Evolutionary conservation across 2,113 vertebrate species (phyloP).

Genomic region (Sinocyclocheilus maitianheensis): DNA sequence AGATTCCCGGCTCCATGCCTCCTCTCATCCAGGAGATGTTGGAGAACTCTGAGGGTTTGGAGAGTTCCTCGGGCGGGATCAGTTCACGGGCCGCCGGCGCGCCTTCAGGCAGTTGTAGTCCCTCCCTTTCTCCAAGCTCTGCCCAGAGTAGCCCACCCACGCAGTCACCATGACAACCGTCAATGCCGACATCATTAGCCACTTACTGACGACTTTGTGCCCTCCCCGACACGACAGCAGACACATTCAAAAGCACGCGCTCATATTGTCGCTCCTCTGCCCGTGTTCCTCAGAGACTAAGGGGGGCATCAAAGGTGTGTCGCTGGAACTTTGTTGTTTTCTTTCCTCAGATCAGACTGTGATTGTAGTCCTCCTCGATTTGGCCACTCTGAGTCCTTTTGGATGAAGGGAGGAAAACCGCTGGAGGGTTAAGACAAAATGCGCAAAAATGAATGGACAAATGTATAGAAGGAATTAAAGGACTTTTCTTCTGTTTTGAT

Average conservation of each 20-base stretch:
- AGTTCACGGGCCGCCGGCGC: constrained; percentile 65
- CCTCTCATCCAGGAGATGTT: constrained; percentile 99
- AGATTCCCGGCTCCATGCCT: constrained; percentile 97
- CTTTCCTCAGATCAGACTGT: constrained; percentile 43
- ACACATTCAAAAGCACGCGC: constrained; percentile 18
- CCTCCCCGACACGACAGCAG: constrained; percentile 27
- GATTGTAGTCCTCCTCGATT: constrained; percentile 55
- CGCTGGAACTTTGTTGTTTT: constrained; percentile 13
- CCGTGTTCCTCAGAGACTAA: constrained; percentile 15
- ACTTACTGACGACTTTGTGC: constrained; percentile 21
- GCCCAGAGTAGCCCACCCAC: constrained; percentile 95
- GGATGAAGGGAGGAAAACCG: constrained; percentile 8
- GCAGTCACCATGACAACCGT: constrained; percentile 83
- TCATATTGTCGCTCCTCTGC: constrained; percentile 24
- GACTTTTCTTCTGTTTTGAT: constrained; percentile 25
- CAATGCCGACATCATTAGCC: constrained; percentile 32
- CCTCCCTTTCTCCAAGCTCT: constrained; percentile 92
- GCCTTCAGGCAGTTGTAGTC: constrained; percentile 89
- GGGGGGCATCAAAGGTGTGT: constrained; percentile 19
- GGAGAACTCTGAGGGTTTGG: constrained; percentile 97
- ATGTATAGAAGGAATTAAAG: background rate
- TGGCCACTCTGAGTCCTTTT: constrained; percentile 30
- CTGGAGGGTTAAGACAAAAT: background rate
- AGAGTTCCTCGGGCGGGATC: constrained; percentile 67
- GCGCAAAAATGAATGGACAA: background rate